Percentiles rank a stretch among this genome's conserved stretches.
These are phyloP conservation scores for Chauna torquata DNA, from an alignment of 2,113 vertebrate genomes.

Conservation along the genomic window DNA sequence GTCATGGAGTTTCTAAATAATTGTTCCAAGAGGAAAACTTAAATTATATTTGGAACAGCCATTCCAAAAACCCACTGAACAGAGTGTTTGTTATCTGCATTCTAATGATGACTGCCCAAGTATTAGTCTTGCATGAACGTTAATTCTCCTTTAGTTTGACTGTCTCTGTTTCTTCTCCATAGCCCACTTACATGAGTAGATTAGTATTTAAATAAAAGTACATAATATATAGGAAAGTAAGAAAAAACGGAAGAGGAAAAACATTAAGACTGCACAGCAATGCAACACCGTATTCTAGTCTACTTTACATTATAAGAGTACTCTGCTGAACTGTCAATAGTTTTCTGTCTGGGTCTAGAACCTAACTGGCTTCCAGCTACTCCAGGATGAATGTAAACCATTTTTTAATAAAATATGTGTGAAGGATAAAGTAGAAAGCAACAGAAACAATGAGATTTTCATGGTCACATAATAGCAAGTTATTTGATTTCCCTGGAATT, in stretches of 20 bases:
- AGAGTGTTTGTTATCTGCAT: neutral
- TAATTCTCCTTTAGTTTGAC: neutral
- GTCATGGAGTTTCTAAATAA: neutral
- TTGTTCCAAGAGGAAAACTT: neutral
- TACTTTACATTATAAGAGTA: neutral
- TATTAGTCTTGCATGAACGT: neutral
- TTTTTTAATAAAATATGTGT: slow-evolving; percentile 57
- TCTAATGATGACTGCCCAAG: neutral
- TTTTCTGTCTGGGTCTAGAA: neutral
- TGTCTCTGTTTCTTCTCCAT: neutral
- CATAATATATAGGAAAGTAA: neutral
- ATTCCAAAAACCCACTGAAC: neutral
- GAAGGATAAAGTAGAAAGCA: slow-evolving; percentile 36
- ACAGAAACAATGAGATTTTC: slow-evolving; percentile 66
- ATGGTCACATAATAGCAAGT: slow-evolving; percentile 5
- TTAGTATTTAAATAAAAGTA: neutral
- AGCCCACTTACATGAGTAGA: neutral
- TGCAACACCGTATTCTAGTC: neutral
- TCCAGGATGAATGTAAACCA: slow-evolving; percentile 15
- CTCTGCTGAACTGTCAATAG: neutral
- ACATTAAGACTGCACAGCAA: neutral
- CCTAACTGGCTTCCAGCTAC: neutral
- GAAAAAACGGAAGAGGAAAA: neutral
- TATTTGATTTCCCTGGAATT: slow-evolving; percentile 75
- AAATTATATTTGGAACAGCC: neutral